Conservation (phyloP, 2,797 vertebrate species). For the Distichodus sexfasciatus region DNA sequence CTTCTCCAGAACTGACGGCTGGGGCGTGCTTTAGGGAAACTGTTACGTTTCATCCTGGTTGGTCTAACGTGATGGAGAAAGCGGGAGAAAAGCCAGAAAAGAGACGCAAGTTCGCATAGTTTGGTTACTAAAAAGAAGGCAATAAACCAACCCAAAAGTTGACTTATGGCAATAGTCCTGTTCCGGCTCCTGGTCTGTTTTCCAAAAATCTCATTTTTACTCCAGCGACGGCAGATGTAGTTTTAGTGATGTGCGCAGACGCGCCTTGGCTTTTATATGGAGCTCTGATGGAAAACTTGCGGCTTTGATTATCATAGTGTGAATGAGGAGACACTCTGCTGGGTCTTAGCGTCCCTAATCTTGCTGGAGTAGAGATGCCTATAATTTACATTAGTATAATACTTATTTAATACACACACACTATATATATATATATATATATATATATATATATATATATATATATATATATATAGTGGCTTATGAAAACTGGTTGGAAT, state of each 20-base stretch:
- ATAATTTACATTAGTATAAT: too few species aligned
- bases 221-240: not conserved
- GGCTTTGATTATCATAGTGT: constrained; percentile 58
- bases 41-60: not conserved
- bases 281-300: constrained; percentile 61
- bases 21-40: not conserved
- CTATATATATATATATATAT: too few species aligned
- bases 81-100: not conserved
- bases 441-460: too few species aligned
- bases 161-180: not conserved
- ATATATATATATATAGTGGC: too few species aligned
- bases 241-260: not conserved
- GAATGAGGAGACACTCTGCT: constrained; percentile 57
- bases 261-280: constrained; percentile 40
- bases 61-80: not conserved
- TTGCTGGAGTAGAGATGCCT: not conserved
- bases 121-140: not conserved
- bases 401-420: too few species aligned
- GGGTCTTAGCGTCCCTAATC: constrained; percentile 74
- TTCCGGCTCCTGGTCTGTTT: constrained; percentile 14
- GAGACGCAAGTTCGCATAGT: not conserved
- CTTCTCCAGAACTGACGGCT: not conserved
- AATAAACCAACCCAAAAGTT: constrained; percentile 33
- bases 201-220: constrained; percentile 4
- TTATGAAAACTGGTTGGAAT: too few species aligned